Conservation (phyloP, 2,888 invertebrate species). For the Leptura quadrifasciata region DNA sequence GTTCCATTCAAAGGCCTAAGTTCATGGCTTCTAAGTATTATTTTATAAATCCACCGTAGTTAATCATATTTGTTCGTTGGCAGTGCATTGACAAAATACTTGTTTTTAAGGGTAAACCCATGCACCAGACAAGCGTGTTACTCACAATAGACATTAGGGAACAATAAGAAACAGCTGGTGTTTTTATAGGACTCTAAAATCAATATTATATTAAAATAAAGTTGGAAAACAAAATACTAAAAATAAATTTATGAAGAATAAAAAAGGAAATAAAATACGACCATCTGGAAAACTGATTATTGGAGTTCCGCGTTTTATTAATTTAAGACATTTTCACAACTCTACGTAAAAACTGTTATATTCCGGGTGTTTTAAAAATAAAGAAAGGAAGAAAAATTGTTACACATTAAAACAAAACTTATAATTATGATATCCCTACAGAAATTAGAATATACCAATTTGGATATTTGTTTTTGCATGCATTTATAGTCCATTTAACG, state of each 20-base stretch:
- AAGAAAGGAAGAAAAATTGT: not conserved
- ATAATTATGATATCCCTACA: too few relatives aligned
- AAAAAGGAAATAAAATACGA: slow-evolving; percentile 28
- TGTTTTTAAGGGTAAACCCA: slow-evolving; percentile 36
- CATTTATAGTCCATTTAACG: too few relatives aligned
- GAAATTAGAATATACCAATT: too few relatives aligned
- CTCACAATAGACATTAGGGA: slow-evolving; percentile 39
- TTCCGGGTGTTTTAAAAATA: not conserved
- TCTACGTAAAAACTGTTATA: slow-evolving; percentile 1
- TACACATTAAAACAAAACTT: too few relatives aligned
- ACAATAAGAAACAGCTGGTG: slow-evolving; percentile 45
- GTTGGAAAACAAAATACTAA: slow-evolving; percentile 30
- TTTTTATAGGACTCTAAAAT: slow-evolving; percentile 44
- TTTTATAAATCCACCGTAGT: slow-evolving; percentile 31
- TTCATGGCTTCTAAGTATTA: slow-evolving; percentile 26
- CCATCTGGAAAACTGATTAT: slow-evolving; percentile 14
- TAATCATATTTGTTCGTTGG: slow-evolving; percentile 36
- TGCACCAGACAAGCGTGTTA: slow-evolving; percentile 38
- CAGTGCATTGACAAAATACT: slow-evolving; percentile 34
- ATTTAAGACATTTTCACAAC: slow-evolving; percentile 9
- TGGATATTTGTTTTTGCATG: too few relatives aligned
- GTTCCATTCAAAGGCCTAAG: slow-evolving; percentile 27
- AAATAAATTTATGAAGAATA: slow-evolving; percentile 33
- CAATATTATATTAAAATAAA: slow-evolving; percentile 42
- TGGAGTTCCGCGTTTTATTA: slow-evolving; percentile 9